Percentiles rank a stretch among this genome's conserved stretches.
These are phyloP conservation scores for Melanotus villosus DNA, from an alignment of 2,888 invertebrate genomes.

Conservation along the genomic window DNA sequence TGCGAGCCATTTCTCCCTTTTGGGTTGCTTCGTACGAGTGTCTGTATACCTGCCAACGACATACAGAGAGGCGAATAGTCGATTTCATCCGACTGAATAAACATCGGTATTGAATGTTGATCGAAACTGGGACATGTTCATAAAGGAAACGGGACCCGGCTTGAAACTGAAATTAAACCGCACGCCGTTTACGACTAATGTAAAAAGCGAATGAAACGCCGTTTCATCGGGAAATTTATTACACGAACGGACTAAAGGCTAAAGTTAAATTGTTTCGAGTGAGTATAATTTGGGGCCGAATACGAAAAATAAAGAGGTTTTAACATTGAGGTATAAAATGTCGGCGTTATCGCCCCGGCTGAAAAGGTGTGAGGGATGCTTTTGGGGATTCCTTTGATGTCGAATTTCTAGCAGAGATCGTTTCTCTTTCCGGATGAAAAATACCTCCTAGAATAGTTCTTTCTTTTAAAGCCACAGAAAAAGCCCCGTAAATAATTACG, in stretches of 20 bases:
- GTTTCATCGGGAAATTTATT: conserved; percentile 33
- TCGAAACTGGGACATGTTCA: conserved; percentile 35
- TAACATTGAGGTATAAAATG: conserved; percentile 13
- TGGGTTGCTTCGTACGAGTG: conserved; percentile 25
- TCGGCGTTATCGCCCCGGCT: conserved; percentile 1
- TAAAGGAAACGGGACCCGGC: conserved; percentile 40
- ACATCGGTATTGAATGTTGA: conserved; percentile 37
- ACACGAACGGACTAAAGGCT: conserved; percentile 29
- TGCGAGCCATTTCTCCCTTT: conserved; percentile 34
- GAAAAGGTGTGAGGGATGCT: background rate
- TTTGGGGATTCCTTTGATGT: background rate
- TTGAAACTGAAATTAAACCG: conserved; percentile 36
- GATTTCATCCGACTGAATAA: conserved; percentile 37
- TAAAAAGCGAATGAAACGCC: conserved; percentile 31
- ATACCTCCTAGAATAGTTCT: too few species aligned
- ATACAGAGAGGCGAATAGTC: conserved; percentile 33
- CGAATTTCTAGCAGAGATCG: too few species aligned
- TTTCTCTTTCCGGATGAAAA: too few species aligned
- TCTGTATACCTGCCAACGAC: conserved; percentile 36
- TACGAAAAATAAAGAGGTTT: conserved; percentile 22
- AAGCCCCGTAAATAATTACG: too few species aligned
- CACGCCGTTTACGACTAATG: conserved; percentile 35
- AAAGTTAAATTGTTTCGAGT: conserved; percentile 27
- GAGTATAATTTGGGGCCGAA: conserved; percentile 16
- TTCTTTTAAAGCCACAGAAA: too few species aligned